Conservation (phyloP, 2,888 invertebrate genomes). For the Patella ulyssiponensis region DNA sequence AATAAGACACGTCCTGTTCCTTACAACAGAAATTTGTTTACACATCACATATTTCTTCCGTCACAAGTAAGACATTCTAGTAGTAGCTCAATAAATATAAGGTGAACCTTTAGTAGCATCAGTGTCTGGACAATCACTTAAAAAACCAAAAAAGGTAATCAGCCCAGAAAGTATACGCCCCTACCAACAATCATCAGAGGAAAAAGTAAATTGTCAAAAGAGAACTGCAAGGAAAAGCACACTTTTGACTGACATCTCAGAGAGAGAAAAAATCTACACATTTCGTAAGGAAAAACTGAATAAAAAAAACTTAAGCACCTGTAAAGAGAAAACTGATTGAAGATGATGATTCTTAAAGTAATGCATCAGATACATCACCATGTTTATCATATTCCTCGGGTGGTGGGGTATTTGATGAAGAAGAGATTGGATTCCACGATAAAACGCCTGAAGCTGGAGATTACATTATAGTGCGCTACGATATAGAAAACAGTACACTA, state of each 20-base stretch:
- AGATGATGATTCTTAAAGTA: background rate
- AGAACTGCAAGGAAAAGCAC: background rate
- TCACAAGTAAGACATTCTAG: background rate
- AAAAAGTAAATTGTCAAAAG: background rate
- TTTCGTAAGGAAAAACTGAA: background rate
- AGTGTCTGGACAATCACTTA: too few species aligned
- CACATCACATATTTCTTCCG: background rate
- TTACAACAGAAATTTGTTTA: slow-evolving; percentile 17
- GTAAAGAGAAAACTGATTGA: background rate
- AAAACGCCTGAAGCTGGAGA: background rate
- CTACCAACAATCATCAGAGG: background rate
- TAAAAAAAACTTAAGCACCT: background rate
- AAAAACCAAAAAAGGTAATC: too few species aligned
- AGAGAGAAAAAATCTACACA: background rate
- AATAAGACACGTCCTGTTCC: slow-evolving; percentile 23
- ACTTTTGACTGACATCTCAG: background rate
- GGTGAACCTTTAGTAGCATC: background rate
- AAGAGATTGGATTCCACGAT: background rate
- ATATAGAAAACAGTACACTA: background rate
- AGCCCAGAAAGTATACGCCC: background rate
- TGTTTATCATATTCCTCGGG: background rate
- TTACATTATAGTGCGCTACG: background rate
- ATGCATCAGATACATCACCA: background rate
- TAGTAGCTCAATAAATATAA: background rate
- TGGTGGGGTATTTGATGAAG: background rate